These are phyloP conservation scores for Trachops cirrhosus DNA, from an alignment of 2,797 vertebrate genomes.

Conservation along the genomic window DNA sequence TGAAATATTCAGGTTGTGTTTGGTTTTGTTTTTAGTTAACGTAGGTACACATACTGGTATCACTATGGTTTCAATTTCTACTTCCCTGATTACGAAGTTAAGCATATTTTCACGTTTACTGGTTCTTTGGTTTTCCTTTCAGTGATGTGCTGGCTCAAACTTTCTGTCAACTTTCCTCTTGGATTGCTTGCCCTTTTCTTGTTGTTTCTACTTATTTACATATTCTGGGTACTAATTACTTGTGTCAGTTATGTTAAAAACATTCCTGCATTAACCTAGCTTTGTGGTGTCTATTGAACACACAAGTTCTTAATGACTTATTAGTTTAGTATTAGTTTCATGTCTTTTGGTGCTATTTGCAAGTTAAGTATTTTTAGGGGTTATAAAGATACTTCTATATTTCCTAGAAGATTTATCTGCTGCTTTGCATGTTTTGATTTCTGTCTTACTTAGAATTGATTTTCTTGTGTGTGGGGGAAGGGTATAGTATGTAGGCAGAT, in stretches of 20 bases:
- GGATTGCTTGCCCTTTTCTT: not conserved
- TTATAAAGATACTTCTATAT: not conserved
- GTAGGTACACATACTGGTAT: not conserved
- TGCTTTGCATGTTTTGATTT: slow-evolving; percentile 24
- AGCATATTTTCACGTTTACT: not conserved
- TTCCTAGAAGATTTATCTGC: not conserved
- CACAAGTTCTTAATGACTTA: not conserved
- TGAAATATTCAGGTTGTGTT: not conserved
- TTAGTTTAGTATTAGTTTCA: not conserved
- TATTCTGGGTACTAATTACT: not conserved
- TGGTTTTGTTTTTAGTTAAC: not conserved
- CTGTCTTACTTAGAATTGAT: not conserved
- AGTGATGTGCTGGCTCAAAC: not conserved
- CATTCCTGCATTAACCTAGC: not conserved
- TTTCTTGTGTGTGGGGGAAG: not conserved
- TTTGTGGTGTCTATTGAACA: not conserved
- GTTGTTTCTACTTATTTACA: not conserved
- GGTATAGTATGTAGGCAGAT: not conserved
- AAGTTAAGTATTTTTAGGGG: not conserved
- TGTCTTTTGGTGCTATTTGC: not conserved
- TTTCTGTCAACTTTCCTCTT: not conserved
- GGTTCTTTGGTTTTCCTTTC: not conserved
- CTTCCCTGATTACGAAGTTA: not conserved
- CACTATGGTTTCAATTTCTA: not conserved
- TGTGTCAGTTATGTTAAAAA: not conserved